These are phyloP conservation scores for Saturnia pavonia DNA, from an alignment of 2,888 invertebrate species.

Conservation along the genomic window DNA sequence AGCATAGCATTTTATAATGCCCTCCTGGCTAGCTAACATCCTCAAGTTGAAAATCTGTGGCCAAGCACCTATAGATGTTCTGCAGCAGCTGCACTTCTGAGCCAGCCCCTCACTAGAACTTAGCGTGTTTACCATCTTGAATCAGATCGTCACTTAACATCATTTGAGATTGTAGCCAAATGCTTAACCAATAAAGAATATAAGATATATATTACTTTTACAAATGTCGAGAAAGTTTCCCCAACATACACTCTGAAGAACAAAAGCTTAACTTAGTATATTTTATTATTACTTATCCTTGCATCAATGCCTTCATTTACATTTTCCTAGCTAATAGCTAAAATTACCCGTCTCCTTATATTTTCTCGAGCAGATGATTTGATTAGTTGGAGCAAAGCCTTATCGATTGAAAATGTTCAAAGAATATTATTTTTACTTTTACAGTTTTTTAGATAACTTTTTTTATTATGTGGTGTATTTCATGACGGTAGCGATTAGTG, in stretches of 20 bases:
- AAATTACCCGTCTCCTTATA: slow-evolving; percentile 6
- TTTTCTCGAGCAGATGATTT: slow-evolving; percentile 12
- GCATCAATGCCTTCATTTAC: slow-evolving; percentile 1
- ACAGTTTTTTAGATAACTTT: not conserved
- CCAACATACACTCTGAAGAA: not conserved
- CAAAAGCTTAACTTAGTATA: not conserved
- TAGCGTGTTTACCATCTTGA: no score
- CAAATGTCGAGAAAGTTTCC: not conserved
- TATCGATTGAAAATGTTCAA: slow-evolving; percentile 2
- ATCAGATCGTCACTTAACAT: no score
- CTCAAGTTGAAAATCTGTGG: no score
- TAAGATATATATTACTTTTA: no score
- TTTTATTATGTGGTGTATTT: not conserved
- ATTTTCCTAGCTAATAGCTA: not conserved
- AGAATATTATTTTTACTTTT: not conserved
- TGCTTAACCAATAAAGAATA: no score
- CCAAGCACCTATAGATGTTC: no score
- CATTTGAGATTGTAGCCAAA: no score
- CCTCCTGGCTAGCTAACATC: no score
- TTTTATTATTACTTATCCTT: not conserved
- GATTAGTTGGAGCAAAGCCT: not conserved
- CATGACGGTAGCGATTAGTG: no score
- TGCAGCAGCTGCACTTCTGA: no score
- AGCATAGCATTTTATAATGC: no score
- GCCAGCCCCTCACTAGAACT: no score